Conservation (phyloP, 2,888 invertebrate species). For the Eupithecia dodoneata region DNA sequence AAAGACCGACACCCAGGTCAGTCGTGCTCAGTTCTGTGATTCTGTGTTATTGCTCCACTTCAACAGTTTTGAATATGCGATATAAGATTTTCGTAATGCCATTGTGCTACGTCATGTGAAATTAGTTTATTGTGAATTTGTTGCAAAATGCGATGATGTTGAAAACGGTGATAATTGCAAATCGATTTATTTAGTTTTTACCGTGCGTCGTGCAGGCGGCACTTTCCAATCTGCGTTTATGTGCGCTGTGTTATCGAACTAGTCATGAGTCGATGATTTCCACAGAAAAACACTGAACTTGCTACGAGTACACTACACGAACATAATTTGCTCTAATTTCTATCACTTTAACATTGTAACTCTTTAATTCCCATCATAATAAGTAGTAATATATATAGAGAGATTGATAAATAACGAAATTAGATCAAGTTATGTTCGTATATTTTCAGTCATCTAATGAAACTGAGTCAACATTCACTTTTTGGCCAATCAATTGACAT, state of each 20-base stretch:
- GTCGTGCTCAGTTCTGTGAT: slow-evolving; percentile 34
- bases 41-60: slow-evolving; percentile 35
- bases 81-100: slow-evolving; percentile 41
- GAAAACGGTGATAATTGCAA: slow-evolving; percentile 52
- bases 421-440: background rate
- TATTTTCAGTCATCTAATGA: background rate
- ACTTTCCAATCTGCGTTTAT: slow-evolving; percentile 60
- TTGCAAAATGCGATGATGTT: slow-evolving; percentile 54
- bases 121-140: slow-evolving; percentile 48
- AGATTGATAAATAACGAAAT: background rate
- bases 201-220: slow-evolving; percentile 40
- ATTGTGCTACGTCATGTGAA: slow-evolving; percentile 50
- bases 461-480: slow-evolving; percentile 11
- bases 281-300: slow-evolving; percentile 15
- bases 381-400: too few relatives aligned
- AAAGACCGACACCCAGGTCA: slow-evolving; percentile 71
- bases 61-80: slow-evolving; percentile 36
- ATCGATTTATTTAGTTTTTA: slow-evolving; percentile 44
- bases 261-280: slow-evolving; percentile 51
- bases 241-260: slow-evolving; percentile 56
- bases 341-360: background rate
- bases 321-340: slow-evolving; percentile 7
- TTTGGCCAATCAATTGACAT: slow-evolving; percentile 12
- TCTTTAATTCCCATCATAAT: background rate
- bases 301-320: background rate